Evolutionary conservation across 2,888 invertebrate genomes (phyloP).

Genomic region (Euplagia quadripunctaria): DNA sequence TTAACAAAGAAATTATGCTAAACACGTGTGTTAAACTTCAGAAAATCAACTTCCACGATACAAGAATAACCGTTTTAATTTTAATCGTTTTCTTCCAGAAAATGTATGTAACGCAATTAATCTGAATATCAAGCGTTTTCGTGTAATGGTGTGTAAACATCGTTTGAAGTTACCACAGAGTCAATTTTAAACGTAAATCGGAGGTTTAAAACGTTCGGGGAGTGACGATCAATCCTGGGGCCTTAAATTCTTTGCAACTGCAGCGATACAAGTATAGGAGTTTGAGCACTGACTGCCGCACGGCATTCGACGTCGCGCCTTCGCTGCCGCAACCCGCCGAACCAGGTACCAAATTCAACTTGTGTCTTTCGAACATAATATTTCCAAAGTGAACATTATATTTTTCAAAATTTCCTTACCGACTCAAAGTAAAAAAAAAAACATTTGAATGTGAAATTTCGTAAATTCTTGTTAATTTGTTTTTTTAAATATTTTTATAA

Average conservation of each 20-base stretch:
- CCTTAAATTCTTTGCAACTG: constrained; percentile 69
- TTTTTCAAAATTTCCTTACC: constrained; percentile 3
- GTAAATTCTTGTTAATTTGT: background rate
- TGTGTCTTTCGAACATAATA: constrained; percentile 33
- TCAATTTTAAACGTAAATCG: constrained; percentile 61
- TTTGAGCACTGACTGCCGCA: constrained; percentile 59
- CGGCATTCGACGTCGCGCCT: constrained; percentile 74
- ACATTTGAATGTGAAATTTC: background rate
- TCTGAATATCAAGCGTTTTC: constrained; percentile 42
- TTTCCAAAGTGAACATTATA: constrained; percentile 31
- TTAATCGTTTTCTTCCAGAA: constrained; percentile 18
- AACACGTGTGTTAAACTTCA: background rate
- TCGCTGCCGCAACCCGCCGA: constrained; percentile 65
- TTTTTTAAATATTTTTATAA: background rate
- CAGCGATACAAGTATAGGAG: constrained; percentile 59
- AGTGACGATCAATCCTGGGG: constrained; percentile 68
- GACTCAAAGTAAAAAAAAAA: background rate
- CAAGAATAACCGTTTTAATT: constrained; percentile 6
- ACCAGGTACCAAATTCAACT: constrained; percentile 52
- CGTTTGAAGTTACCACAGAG: constrained; percentile 53
- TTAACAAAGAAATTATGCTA: constrained; percentile 9
- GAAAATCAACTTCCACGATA: constrained; percentile 5
- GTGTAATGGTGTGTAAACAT: constrained; percentile 44
- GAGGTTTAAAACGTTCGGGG: constrained; percentile 54
- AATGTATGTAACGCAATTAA: constrained; percentile 44